These are phyloP conservation scores for Oreochromis spilurus DNA, from an alignment of 2,113 vertebrate genomes.

Conservation along the genomic window DNA sequence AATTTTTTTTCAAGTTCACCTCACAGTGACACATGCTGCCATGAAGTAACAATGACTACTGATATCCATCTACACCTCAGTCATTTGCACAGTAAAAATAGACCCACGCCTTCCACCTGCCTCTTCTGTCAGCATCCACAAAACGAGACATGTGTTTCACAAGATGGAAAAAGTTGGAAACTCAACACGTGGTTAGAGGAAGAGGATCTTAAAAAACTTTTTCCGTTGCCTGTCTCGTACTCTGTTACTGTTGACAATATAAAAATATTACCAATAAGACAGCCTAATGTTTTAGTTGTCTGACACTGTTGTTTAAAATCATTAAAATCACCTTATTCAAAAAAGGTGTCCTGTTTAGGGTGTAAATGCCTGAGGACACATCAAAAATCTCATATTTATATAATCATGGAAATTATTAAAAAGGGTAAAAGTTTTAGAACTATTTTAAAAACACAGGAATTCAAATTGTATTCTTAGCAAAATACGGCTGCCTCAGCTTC, in stretches of 20 bases:
- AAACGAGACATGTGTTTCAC: neutral
- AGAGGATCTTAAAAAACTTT: neutral
- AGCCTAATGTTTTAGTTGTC: neutral
- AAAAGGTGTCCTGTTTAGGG: neutral
- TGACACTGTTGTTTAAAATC: neutral
- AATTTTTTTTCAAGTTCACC: neutral
- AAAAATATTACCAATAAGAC: neutral
- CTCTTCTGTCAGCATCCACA: constrained; percentile 52
- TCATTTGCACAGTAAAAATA: constrained; percentile 35
- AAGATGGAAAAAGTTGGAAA: constrained; percentile 7
- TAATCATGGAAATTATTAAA: neutral
- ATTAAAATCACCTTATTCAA: neutral
- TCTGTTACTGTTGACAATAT: neutral
- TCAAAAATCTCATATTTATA: neutral
- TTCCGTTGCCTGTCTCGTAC: neutral
- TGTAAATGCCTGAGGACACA: neutral
- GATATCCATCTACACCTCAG: constrained; percentile 25
- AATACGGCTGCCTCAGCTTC: fast-evolving
- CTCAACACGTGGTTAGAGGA: neutral
- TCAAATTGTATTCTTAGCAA: neutral
- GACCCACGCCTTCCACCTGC: constrained; percentile 53
- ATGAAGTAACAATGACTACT: neutral
- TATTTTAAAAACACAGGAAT: neutral
- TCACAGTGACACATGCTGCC: neutral
- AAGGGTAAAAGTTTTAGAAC: neutral